Conservation (phyloP, 1,140 invertebrate genomes). For the Palaemon carinicauda region DNA sequence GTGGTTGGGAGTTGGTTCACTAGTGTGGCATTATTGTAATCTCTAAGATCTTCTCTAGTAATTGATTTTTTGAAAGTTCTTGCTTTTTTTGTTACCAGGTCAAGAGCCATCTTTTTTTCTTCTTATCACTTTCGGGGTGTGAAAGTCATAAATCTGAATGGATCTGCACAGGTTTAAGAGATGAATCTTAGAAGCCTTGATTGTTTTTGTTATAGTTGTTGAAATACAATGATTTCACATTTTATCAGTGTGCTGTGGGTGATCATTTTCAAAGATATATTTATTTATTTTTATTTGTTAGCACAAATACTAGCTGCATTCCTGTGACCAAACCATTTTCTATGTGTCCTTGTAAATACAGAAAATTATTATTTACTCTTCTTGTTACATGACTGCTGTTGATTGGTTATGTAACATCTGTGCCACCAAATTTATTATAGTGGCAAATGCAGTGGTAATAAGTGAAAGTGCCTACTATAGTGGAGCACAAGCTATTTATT, state of each 20-base stretch:
- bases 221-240: neutral
- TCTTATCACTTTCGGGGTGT: neutral
- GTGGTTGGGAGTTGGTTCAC: too few species aligned
- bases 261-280: neutral
- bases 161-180: neutral
- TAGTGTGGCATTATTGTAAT: too few species aligned
- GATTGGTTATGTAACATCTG: too few species aligned
- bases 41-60: too few species aligned
- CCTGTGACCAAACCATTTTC: neutral
- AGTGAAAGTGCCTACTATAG: too few species aligned
- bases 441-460: too few species aligned
- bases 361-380: neutral
- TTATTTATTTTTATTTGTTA: neutral
- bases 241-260: neutral
- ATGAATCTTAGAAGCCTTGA: neutral
- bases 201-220: neutral
- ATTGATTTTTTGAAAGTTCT: too few species aligned
- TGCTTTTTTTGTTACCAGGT: too few species aligned
- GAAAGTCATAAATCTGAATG: neutral
- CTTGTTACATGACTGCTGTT: too few species aligned
- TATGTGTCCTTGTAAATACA: constrained; percentile 7
- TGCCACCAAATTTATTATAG: too few species aligned
- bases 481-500: too few species aligned
- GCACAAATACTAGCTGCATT: constrained; percentile 24
- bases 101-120: neutral